Conservation (phyloP, 23 tunicate species). For the Styela plicata region DNA sequence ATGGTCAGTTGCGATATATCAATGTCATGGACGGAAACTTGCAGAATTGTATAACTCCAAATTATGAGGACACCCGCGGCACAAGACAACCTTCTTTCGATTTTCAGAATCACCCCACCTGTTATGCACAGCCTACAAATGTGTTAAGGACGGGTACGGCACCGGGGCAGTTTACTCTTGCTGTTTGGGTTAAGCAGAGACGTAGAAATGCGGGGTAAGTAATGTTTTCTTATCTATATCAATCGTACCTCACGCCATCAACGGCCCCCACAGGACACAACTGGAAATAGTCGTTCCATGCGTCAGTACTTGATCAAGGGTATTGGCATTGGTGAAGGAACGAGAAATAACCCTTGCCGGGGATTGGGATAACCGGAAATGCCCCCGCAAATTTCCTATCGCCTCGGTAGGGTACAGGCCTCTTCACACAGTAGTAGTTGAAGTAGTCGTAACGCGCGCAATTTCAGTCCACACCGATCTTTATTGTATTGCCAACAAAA, state of each 20-base stretch:
- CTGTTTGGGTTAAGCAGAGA: slow-evolving; percentile 80
- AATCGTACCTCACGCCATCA: background rate
- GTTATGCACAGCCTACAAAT: slow-evolving; percentile 40
- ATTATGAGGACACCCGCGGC: slow-evolving; percentile 27
- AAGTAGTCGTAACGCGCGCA: too few relatives aligned
- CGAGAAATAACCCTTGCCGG: too few relatives aligned
- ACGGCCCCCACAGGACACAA: too few relatives aligned
- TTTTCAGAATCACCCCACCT: slow-evolving; percentile 39
- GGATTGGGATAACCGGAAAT: too few relatives aligned
- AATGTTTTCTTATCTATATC: background rate
- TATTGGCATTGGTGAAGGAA: too few relatives aligned
- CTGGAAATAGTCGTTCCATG: too few relatives aligned
- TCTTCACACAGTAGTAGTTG: too few relatives aligned
- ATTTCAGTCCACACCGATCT: too few relatives aligned
- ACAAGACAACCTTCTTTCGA: slow-evolving; percentile 39
- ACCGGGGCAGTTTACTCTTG: slow-evolving; percentile 62
- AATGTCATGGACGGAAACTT: slow-evolving; percentile 53
- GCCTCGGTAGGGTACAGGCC: too few relatives aligned
- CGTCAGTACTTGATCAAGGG: too few relatives aligned
- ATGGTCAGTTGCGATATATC: slow-evolving; percentile 20
- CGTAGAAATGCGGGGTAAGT: slow-evolving; percentile 71
- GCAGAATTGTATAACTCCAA: slow-evolving; percentile 41
- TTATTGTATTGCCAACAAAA: too few relatives aligned
- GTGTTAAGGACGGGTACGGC: slow-evolving; percentile 43
- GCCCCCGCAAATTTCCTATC: too few relatives aligned